Conservation (phyloP, 2,888 invertebrate species). For the Rhimphoctona megacephalus region DNA sequence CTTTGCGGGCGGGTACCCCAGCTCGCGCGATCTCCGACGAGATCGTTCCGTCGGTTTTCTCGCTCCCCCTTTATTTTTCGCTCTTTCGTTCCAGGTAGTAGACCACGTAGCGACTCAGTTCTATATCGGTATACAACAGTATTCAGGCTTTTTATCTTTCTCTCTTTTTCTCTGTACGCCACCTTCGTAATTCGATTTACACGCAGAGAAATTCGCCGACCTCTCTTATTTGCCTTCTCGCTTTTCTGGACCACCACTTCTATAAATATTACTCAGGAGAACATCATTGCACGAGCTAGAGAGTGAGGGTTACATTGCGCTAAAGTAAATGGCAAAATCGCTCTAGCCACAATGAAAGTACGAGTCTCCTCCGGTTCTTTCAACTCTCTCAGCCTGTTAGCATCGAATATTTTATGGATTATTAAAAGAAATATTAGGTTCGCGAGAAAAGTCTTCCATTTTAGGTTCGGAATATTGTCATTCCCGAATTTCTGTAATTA, state of each 20-base stretch:
- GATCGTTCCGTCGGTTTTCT: conserved; percentile 55
- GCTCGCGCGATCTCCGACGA: conserved; percentile 48
- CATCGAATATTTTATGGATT: not conserved
- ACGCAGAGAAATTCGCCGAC: conserved; percentile 52
- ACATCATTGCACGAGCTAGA: conserved; percentile 34
- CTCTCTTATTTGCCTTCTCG: conserved; percentile 60
- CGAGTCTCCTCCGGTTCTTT: conserved; percentile 21
- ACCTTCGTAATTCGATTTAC: conserved; percentile 67
- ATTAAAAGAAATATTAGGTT: not conserved
- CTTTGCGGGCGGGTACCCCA: conserved; percentile 53
- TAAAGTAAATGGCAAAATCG: conserved; percentile 59
- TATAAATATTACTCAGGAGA: conserved; percentile 39
- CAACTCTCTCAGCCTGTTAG: not conserved
- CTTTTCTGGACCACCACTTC: conserved; percentile 58
- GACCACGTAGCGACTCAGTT: conserved; percentile 55
- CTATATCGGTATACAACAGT: conserved; percentile 33
- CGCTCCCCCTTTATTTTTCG: conserved; percentile 35
- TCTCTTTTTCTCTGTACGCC: conserved; percentile 21
- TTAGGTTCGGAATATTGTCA: not conserved
- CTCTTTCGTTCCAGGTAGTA: conserved; percentile 54
- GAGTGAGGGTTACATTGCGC: conserved; percentile 41
- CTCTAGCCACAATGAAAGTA: conserved; percentile 48
- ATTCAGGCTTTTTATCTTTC: conserved; percentile 10
- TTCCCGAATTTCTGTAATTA: not conserved
- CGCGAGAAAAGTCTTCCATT: not conserved